Evolutionary conservation across 2,797 vertebrate genomes (phyloP).

Genomic region (Synanceia verrucosa): DNA sequence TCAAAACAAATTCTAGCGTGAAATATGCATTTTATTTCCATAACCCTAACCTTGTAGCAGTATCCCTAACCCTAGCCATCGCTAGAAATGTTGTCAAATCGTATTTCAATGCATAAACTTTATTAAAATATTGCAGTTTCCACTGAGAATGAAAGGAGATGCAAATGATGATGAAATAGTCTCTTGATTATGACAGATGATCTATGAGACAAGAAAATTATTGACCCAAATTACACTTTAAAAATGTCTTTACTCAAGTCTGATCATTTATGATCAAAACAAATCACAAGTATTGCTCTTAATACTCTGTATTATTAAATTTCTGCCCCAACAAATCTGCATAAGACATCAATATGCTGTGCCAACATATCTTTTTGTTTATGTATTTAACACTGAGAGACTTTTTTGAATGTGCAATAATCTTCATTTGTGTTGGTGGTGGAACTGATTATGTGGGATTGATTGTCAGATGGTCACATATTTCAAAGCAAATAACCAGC

Average conservation of each 20-base stretch:
- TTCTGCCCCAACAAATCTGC: background rate
- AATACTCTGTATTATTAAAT: background rate
- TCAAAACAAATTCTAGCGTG: no score
- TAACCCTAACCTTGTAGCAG: no score
- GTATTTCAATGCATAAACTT: no score
- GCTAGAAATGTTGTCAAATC: no score
- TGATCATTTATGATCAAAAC: background rate
- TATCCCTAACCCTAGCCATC: no score
- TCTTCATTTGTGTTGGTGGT: background rate
- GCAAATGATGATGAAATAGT: no score
- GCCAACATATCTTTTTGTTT: background rate
- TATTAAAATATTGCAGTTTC: no score
- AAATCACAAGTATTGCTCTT: background rate
- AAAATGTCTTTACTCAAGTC: background rate
- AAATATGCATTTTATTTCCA: no score
- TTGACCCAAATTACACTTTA: no score
- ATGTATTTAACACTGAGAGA: conserved; percentile 2
- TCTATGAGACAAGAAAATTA: no score
- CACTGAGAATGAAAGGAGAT: no score
- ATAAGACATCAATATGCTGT: background rate
- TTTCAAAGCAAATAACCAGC: conserved; percentile 1
- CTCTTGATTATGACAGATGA: no score
- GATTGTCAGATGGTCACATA: background rate
- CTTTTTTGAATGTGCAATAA: conserved; percentile 20
- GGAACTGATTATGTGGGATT: background rate